Conservation (phyloP, 2,888 invertebrate species). For the Rhagium mordax region DNA sequence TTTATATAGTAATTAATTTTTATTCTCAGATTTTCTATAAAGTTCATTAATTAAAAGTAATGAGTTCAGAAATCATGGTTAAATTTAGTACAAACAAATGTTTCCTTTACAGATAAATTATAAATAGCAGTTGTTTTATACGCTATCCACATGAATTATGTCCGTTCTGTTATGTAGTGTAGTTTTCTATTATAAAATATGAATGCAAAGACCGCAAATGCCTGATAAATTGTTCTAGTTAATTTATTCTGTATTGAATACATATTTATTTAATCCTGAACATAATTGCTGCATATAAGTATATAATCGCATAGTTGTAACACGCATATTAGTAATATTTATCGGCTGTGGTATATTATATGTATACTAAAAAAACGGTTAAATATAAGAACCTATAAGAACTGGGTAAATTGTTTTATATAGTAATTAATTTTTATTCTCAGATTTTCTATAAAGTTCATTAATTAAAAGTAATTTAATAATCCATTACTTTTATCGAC, state of each 20-base stretch:
- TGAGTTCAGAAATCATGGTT: not conserved
- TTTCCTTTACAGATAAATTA: constrained; percentile 17
- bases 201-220: constrained; percentile 11
- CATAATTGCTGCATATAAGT: not conserved
- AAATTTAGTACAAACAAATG: not conserved
- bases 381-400: no score
- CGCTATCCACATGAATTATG: not conserved
- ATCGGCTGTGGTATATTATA: not conserved
- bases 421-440: not conserved
- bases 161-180: constrained; percentile 8
- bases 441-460: no score
- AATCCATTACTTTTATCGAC: no score
- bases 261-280: constrained; percentile 3
- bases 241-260: constrained; percentile 16
- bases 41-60: no score
- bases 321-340: not conserved
- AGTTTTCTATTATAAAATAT: constrained; percentile 16
- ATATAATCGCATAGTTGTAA: not conserved
- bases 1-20: not conserved
- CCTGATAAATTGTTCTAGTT: constrained; percentile 7
- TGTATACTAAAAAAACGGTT: not conserved
- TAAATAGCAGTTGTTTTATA: constrained; percentile 11
- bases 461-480: no score
- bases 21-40: no score
- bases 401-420: not conserved